Percentiles rank a stretch among this genome's conserved stretches.
phyloP scores from a whole-genome alignment of 1,140 invertebrate species.

The Drosophila santomea region DNA sequence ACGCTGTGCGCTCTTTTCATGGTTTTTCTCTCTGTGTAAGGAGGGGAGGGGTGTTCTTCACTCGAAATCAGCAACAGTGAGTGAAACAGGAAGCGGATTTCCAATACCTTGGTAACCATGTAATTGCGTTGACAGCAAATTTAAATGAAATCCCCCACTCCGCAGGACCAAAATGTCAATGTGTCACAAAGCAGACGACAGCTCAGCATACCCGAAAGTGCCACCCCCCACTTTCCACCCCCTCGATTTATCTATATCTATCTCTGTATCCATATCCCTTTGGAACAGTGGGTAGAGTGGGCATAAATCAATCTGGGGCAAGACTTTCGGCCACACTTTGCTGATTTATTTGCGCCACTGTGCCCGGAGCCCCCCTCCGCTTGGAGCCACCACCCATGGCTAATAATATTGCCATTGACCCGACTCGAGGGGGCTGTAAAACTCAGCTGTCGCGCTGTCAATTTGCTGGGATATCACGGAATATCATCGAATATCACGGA shows the following conservation, averaged over 20 bases:
- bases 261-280: background rate
- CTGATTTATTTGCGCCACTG: conserved; percentile 41
- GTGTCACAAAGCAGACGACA: conserved; percentile 78
- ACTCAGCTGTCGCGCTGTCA: conserved; percentile 78
- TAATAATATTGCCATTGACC: conserved; percentile 82
- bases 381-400: conserved; percentile 15
- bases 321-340: conserved; percentile 35
- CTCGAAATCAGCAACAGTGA: conserved; percentile 24
- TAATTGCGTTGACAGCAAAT: conserved; percentile 83
- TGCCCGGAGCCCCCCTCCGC: background rate
- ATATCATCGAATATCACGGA: conserved; percentile 4
- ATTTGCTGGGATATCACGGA: conserved; percentile 50
- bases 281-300: background rate
- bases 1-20: no score
- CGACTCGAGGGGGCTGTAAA: conserved; percentile 68
- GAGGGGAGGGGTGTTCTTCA: background rate
- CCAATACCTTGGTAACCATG: conserved; percentile 57
- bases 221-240: background rate
- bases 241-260: background rate
- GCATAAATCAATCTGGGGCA: conserved; percentile 38
- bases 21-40: background rate
- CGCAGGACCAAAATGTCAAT: conserved; percentile 59
- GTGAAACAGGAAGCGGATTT: conserved; percentile 46
- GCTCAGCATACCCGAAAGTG: conserved; percentile 19
- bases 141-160: conserved; percentile 71